Conservation (phyloP, 37 sponge, comb jelly and placozoan genomes). For the Halisarca cf. caerulea region DNA sequence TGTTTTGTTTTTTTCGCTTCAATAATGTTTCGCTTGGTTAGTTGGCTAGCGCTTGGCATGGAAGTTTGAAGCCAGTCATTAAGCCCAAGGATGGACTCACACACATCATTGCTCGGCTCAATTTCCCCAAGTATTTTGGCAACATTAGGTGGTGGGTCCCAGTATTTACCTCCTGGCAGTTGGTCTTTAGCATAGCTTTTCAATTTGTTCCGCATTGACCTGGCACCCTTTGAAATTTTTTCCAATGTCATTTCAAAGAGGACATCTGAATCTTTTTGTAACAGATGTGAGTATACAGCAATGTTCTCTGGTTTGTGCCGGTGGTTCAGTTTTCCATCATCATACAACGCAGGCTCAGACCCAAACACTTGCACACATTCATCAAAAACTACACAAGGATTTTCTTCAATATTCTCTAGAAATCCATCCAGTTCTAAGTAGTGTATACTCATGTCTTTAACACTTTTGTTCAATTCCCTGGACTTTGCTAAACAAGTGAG, state of each 20-base stretch:
- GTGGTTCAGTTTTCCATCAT: slow-evolving; percentile 39
- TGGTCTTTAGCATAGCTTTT: slow-evolving; percentile 49
- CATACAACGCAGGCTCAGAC: slow-evolving; percentile 33
- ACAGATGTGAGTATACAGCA: not conserved
- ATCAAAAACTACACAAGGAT: slow-evolving; percentile 14
- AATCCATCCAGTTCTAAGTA: slow-evolving; percentile 28
- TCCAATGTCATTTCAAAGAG: not conserved
- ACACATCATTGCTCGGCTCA: slow-evolving; percentile 41
- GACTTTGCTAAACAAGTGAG: slow-evolving; percentile 27
- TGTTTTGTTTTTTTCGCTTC: slow-evolving; percentile 45
- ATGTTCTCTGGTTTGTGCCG: not conserved
- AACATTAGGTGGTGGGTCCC: slow-evolving; percentile 27
- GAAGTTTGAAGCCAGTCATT: slow-evolving; percentile 38
- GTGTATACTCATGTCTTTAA: slow-evolving; percentile 38
- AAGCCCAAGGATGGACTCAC: slow-evolving; percentile 47
- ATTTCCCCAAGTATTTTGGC: not conserved
- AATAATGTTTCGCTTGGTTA: slow-evolving; percentile 13
- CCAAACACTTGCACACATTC: slow-evolving; percentile 17
- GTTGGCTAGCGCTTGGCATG: slow-evolving; percentile 33
- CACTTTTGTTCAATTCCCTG: slow-evolving; percentile 26
- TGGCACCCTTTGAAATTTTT: slow-evolving; percentile 34
- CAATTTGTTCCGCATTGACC: slow-evolving; percentile 42
- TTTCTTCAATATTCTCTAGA: slow-evolving; percentile 12
- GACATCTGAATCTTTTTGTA: not conserved
- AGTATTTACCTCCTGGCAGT: slow-evolving; percentile 49